Base-by-base conservation (phyloP, 2,113 vertebrate species). In the Siphamia tubifer region DNA sequence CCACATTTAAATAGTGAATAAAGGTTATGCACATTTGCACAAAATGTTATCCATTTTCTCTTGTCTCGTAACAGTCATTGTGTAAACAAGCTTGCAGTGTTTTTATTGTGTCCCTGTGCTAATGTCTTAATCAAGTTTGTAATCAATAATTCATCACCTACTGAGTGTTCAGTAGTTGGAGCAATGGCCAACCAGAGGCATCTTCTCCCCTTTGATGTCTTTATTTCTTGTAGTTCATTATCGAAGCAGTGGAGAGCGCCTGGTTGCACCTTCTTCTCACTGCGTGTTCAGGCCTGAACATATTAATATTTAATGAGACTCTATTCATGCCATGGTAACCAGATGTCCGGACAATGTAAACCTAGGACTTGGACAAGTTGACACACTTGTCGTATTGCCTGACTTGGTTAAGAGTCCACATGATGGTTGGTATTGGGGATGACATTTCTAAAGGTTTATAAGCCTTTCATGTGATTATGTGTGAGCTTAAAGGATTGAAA, bases 101-200 rank as follows among this genome's bases (percentile, higher is more conserved):
- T 65, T 68, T 75, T 30, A 61, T 70, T 47, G 49, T 51, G 36
- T 76, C 28, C 53, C 52, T 49, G 66, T 85, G 75, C 47, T 78
- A 68, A 85, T 67, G 65, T 45, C 5, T 68, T 84, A 71, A 79
- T 87, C 67, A 78, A 77, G 51, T 39, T 58, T 45, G 54, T 17
- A 19, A 56, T 86, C 61, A 68, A 82, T 86, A 75, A 82, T 85
- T 86, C 49, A 85, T 67, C 49, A 53, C 60, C 61, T 62, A 53
- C 62, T n/a, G 43, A 49, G 57, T 19, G 24, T 56, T 77, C 28
- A 32, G 60, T 11, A 32, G 45, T 74, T 62, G 23, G 63, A 70
- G 27, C 48, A 56, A 35, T 45, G 56, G 36, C 6, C 34, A 54
- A 65, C 11, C 62, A 8, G 25, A 49, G 27, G 45, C 65, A 30